Base-by-base conservation (phyloP, 2,888 invertebrate genomes). In the Cyclophora punctaria region DNA sequence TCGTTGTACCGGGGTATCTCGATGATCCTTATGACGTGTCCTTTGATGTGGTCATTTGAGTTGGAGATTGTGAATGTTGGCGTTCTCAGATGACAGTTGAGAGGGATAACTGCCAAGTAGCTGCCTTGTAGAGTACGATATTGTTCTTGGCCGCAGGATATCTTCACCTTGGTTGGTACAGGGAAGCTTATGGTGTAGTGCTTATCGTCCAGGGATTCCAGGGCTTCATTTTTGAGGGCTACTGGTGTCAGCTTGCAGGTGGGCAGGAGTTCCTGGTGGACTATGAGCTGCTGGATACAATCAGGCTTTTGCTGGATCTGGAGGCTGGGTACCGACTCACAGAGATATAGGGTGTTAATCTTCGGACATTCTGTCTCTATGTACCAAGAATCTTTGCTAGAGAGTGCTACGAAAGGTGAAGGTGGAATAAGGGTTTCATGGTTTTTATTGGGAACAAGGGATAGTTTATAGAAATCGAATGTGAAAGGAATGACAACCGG, bases 331-430 rank as follows among this genome's bases (percentile, higher is more conserved):
- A 48, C 48, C 48, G 53, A 49, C 46, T 60, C 53, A 42, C 57
- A 62, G 7, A 60, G 47, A 37, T 51, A 56, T 49, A 50, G 49
- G 7, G 47, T 49, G 34, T 45, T 53, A 7, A 48, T 35, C 49
- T 52, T 58, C 55, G 58, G 56, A 43, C 57, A 56, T 59, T 59
- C 57, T 46, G 56, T 35, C 56, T 56, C 57, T 41, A 60, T 58
- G 54, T 56, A 55, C 54, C 49, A 44, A 46, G 48, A 52, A 48
- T 49, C 48, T 35, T 51, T 51, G 20, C 45, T 45, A 40, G 53
- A 41, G 6, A 50, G 52, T 51, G 55, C 60, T 35, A 60, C 35
- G 42, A 49, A 56, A 33, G 58, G 57, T 43, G 34, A 49, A 33
- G 57, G 35, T 7, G 55, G 56, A n/a, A 52, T 48, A 4, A 55